These are phyloP conservation scores for Nebria salina DNA, from an alignment of 2,888 invertebrate species.

Conservation along the genomic window DNA sequence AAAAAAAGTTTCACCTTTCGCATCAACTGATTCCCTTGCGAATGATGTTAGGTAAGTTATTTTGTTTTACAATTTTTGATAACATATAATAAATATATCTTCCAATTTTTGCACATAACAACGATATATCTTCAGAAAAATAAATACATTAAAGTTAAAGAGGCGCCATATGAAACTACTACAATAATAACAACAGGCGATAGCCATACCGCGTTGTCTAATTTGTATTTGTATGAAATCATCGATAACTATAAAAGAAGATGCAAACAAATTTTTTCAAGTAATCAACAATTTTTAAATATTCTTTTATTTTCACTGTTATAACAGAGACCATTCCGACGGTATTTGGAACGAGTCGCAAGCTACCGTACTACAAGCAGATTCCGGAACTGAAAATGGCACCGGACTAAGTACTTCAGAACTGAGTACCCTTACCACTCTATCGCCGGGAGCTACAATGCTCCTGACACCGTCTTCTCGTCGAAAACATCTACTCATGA, in stretches of 20 bases:
- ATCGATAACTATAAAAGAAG: too few species aligned
- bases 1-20: constrained; percentile 75
- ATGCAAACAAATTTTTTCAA: not conserved
- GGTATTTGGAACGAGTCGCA: constrained; percentile 92
- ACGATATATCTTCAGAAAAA: too few species aligned
- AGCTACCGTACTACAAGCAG: constrained; percentile 81
- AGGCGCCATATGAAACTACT: too few species aligned
- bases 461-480: constrained; percentile 81
- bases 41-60: constrained; percentile 70
- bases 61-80: not conserved
- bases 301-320: not conserved
- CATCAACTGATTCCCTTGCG: constrained; percentile 85
- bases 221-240: too few species aligned
- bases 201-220: too few species aligned
- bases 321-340: constrained; percentile 79
- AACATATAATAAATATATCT: not conserved
- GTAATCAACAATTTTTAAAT: not conserved
- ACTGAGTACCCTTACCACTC: constrained; percentile 63
- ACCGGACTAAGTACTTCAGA: constrained; percentile 67
- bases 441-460: constrained; percentile 67
- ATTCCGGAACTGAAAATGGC: constrained; percentile 74
- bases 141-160: too few species aligned
- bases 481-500: constrained; percentile 77
- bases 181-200: too few species aligned
- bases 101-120: too few species aligned